Evolutionary conservation across 2,888 invertebrate species (phyloP).

Genomic region (Cataglyphis altisquamis): DNA sequence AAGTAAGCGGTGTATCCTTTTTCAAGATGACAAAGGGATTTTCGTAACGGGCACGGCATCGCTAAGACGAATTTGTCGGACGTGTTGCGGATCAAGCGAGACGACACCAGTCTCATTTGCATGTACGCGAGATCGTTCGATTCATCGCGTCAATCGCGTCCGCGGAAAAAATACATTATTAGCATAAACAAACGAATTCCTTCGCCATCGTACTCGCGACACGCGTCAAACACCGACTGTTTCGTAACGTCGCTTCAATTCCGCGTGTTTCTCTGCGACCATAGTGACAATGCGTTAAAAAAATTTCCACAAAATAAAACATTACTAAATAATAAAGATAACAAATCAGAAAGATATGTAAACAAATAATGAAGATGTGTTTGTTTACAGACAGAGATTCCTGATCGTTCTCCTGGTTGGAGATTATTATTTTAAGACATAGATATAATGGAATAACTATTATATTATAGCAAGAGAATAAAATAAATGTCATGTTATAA

Average conservation of each 20-base stretch:
- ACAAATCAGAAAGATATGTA: not conserved
- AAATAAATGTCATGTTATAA: not conserved
- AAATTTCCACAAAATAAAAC: not conserved
- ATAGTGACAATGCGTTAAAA: not conserved
- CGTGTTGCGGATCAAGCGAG: slow-evolving; percentile 13
- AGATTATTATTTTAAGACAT: not conserved
- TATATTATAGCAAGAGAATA: not conserved
- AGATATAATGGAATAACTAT: not conserved
- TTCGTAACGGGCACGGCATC: slow-evolving; percentile 35
- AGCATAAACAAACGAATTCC: slow-evolving; percentile 30
- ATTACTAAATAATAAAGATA: not conserved
- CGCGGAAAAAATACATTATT: slow-evolving; percentile 30
- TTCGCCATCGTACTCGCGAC: not conserved
- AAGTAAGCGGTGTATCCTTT: slow-evolving; percentile 32
- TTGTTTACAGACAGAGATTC: not conserved
- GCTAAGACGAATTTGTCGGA: slow-evolving; percentile 37
- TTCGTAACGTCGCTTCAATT: slow-evolving; percentile 19
- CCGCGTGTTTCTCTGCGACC: not conserved
- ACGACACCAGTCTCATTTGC: slow-evolving; percentile 38
- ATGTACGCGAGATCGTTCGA: slow-evolving; percentile 22
- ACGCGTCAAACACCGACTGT: not conserved
- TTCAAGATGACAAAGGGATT: slow-evolving; percentile 46
- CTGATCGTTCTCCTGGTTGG: not conserved
- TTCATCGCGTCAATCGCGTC: slow-evolving; percentile 27
- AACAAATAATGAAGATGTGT: not conserved